These are phyloP conservation scores for Nixonia krombeini DNA, from an alignment of 1,140 invertebrate genomes.

Conservation along the genomic window DNA sequence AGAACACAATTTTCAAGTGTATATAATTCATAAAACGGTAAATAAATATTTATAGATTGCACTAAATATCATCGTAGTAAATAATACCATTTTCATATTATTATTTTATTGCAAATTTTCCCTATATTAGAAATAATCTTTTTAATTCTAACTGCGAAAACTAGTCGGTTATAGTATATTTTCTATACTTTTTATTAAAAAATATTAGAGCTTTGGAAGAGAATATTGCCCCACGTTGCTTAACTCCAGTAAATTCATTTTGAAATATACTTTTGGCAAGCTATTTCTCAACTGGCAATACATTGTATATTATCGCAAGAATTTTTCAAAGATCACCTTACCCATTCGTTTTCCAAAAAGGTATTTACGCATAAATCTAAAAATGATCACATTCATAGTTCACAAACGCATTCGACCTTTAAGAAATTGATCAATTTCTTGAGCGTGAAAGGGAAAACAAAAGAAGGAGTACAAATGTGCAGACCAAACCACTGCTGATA, in stretches of 20 bases:
- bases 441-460: constrained; percentile 16
- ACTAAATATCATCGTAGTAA: too few species aligned
- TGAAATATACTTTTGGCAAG: constrained; percentile 10
- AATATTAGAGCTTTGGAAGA: not conserved
- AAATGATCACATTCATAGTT: constrained; percentile 13
- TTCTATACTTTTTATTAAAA: not conserved
- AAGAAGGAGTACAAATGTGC: constrained; percentile 23
- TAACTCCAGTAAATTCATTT: constrained; percentile 4
- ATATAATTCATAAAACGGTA: too few species aligned
- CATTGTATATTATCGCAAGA: not conserved
- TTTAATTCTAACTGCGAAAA: too few species aligned
- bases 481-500: not conserved
- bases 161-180: too few species aligned
- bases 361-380: constrained; percentile 22
- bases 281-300: constrained; percentile 16
- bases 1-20: too few species aligned
- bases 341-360: constrained; percentile 29
- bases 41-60: too few species aligned
- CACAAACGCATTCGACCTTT: constrained; percentile 27
- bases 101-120: too few species aligned
- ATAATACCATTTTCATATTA: too few species aligned
- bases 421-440: constrained; percentile 29
- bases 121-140: too few species aligned
- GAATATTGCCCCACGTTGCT: constrained; percentile 3
- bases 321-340: constrained; percentile 1